A percentile compares a stretch with the other conserved stretches of the same genome.
Evolutionary conservation across 2,797 vertebrate species (phyloP).

Genomic region (Diplodus puntazzo): DNA sequence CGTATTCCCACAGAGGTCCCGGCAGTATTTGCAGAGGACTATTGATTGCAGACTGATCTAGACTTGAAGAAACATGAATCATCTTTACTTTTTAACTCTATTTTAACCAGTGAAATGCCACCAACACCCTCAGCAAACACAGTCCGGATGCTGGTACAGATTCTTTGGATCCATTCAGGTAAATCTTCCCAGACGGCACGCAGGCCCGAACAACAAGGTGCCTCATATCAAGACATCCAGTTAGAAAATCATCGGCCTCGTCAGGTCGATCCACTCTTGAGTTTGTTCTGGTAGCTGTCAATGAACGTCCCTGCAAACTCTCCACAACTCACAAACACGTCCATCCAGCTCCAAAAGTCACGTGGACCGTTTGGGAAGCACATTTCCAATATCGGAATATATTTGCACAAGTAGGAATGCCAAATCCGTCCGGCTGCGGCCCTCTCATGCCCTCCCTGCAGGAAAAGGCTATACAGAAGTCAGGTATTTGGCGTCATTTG

Average conservation of each 20-base stretch:
- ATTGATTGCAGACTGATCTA: not conserved
- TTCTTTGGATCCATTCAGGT: not conserved
- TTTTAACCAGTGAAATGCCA: not conserved
- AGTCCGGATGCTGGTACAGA: not conserved
- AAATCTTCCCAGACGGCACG: not conserved
- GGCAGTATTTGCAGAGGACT: not conserved
- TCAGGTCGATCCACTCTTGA: not conserved
- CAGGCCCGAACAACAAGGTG: not conserved
- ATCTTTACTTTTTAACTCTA: not conserved
- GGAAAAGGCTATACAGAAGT: slow-evolving; percentile 67
- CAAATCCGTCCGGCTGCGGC: slow-evolving; percentile 35
- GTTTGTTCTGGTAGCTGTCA: not conserved
- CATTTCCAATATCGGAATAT: slow-evolving; percentile 53
- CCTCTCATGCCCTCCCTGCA: slow-evolving; percentile 37
- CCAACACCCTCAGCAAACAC: not conserved
- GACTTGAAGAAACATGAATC: not conserved
- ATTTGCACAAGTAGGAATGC: slow-evolving; percentile 58
- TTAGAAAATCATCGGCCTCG: not conserved
- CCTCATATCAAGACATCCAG: not conserved
- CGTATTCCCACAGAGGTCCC: not conserved
- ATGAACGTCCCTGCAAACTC: slow-evolving; percentile 5
- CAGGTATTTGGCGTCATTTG: slow-evolving; percentile 80
- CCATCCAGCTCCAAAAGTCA: not conserved
- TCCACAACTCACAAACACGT: not conserved
- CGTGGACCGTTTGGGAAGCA: not conserved